Evolutionary conservation across 2,888 invertebrate species (phyloP), one percentile per base, ranked within the genome.

Genomic region (Dascillus cervinus): DNA sequence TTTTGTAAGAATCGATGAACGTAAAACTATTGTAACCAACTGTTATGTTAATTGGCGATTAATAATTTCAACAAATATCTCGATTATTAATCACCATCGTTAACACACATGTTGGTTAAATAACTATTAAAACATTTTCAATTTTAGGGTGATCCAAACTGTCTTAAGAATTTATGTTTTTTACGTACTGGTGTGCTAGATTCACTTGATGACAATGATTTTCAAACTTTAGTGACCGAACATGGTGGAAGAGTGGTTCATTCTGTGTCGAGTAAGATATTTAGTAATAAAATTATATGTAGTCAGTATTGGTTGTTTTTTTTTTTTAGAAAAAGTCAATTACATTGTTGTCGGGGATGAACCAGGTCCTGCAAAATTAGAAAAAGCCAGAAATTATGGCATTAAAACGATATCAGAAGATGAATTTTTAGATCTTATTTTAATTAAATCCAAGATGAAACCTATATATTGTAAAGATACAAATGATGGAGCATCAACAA

Each of bases 271-370:
- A 67, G 84, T 80, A 44, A 51, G 48, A 6, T n/a, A 22, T 22
- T 3, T n/a, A 22, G 4, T 6, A 8, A 2, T 22, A n/a, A 11
- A n/a, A 2, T n/a, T n/a, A n/a, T n/a, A n/a, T n/a, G n/a, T n/a
- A n/a, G n/a, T n/a, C n/a, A n/a, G n/a, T n/a, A n/a, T n/a, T n/a
- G n/a, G n/a, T n/a, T 17, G 32, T 22, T 26, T 33, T 25, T 26
- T 34, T 19, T 29, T 41, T 46, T 22, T 22, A 61, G 64, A 53
- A 41, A 66, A 65, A 54, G 73, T 87, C 4, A 79, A 78, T 47
- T 92, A 88, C 60, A 59, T 95, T 2, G 69, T 95, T 11, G 76
- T 82, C 2, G 95, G 95, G 0, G 82, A 88, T 28, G 87, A 92
- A 29, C 73, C 89, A 1, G 95, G 94, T 0, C 85, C 83, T 4